Conservation (phyloP, 1,140 invertebrate species). For the Brachionus rotundiformis region DNA sequence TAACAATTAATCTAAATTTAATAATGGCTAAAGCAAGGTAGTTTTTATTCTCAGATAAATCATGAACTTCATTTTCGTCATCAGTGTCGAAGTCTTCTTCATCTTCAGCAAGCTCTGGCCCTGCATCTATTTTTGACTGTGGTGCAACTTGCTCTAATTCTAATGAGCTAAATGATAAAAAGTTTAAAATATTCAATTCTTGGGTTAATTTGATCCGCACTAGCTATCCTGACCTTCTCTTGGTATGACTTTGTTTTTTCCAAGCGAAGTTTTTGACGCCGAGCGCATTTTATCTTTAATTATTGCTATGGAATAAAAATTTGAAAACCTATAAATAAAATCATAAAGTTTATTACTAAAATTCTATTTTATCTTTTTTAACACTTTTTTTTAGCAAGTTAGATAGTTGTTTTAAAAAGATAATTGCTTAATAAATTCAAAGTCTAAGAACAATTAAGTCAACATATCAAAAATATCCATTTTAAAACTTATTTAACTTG, state of each 20-base stretch:
- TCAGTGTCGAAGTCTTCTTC: slow-evolving; percentile 33
- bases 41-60: neutral
- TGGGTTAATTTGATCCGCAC: neutral
- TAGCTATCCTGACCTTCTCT: neutral
- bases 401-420: too few species aligned
- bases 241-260: neutral
- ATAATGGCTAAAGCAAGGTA: neutral
- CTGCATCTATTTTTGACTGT: neutral
- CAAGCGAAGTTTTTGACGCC: neutral
- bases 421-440: too few species aligned
- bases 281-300: neutral
- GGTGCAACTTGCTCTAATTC: neutral
- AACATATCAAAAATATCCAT: too few species aligned
- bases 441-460: too few species aligned
- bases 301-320: neutral
- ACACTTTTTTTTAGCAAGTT: too few species aligned
- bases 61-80: slow-evolving; percentile 11
- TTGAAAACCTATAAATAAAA: neutral
- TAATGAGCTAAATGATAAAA: neutral
- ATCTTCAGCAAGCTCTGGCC: too few species aligned
- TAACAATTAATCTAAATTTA: neutral
- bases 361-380: too few species aligned
- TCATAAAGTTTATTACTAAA: neutral
- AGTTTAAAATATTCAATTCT: neutral
- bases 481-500: too few species aligned